Conservation (phyloP, 2,888 invertebrate genomes). For the Drosophila diplacantha region DNA sequence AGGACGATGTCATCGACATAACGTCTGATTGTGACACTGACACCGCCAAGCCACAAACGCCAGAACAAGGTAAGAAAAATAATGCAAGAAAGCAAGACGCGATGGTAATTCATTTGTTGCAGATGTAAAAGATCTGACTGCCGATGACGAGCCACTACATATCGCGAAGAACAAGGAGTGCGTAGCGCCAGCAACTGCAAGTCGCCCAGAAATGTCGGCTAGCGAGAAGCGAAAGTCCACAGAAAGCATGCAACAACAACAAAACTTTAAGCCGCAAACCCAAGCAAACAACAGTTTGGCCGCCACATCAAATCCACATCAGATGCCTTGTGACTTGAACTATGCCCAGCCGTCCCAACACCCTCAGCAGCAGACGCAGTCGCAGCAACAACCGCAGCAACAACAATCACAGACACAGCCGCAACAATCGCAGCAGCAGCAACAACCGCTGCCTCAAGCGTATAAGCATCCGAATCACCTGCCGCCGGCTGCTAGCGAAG, state of each 20-base stretch:
- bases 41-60: slow-evolving; percentile 50
- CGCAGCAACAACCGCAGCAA: slow-evolving; percentile 28
- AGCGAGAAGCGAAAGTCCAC: slow-evolving; percentile 23
- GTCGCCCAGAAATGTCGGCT: slow-evolving; percentile 19
- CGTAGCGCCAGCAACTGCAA: slow-evolving; percentile 18
- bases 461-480: slow-evolving; percentile 60
- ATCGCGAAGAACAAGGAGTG: slow-evolving; percentile 33
- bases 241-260: slow-evolving; percentile 15
- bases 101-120: neutral
- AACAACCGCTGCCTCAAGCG: slow-evolving; percentile 46
- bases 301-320: slow-evolving; percentile 26
- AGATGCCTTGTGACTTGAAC: slow-evolving; percentile 36
- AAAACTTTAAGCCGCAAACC: slow-evolving; percentile 27
- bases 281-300: slow-evolving; percentile 21
- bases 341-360: slow-evolving; percentile 6
- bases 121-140: slow-evolving; percentile 33
- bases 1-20: slow-evolving; percentile 73
- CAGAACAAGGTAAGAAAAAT: slow-evolving; percentile 49
- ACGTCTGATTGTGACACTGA: slow-evolving; percentile 69
- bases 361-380: slow-evolving; percentile 29
- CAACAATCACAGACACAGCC: neutral
- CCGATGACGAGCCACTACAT: slow-evolving; percentile 33
- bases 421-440: slow-evolving; percentile 27
- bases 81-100: too few relatives aligned
- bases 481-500: slow-evolving; percentile 36